These are phyloP conservation scores for Coremacera marginata DNA, from an alignment of 2,888 invertebrate species.

Conservation along the genomic window DNA sequence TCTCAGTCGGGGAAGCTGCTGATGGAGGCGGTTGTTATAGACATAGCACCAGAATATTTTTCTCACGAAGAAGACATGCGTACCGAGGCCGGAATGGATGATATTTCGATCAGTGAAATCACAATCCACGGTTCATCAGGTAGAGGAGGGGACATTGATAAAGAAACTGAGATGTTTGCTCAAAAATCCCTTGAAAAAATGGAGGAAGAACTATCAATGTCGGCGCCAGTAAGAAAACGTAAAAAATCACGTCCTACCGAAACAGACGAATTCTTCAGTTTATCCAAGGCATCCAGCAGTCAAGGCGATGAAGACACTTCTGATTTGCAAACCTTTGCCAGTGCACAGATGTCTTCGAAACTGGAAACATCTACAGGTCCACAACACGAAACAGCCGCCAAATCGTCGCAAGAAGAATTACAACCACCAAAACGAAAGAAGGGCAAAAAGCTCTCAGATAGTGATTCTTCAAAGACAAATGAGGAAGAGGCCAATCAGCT, in stretches of 20 bases:
- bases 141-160: slow-evolving; percentile 70
- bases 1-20: slow-evolving; percentile 87
- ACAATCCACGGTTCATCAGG: slow-evolving; percentile 74
- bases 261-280: slow-evolving; percentile 77
- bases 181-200: slow-evolving; percentile 67
- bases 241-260: slow-evolving; percentile 78
- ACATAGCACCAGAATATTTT: slow-evolving; percentile 88
- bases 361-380: slow-evolving; percentile 64
- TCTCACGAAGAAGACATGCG: slow-evolving; percentile 83
- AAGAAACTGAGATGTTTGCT: slow-evolving; percentile 70
- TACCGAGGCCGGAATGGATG: slow-evolving; percentile 89
- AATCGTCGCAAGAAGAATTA: slow-evolving; percentile 46
- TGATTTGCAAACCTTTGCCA: slow-evolving; percentile 77
- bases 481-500: slow-evolving; percentile 68
- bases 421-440: slow-evolving; percentile 64
- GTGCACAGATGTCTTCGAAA: slow-evolving; percentile 73
- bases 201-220: slow-evolving; percentile 73
- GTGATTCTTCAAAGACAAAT: slow-evolving; percentile 64
- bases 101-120: slow-evolving; percentile 85
- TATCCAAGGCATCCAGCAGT: slow-evolving; percentile 73
- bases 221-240: slow-evolving; percentile 71
- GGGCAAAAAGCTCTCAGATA: slow-evolving; percentile 65
- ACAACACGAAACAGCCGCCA: slow-evolving; percentile 47
- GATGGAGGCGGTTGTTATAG: slow-evolving; percentile 93
- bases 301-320: slow-evolving; percentile 74